phyloP scores from a whole-genome alignment of 2,888 invertebrate genomes.

The Pseudoips prasinana region DNA sequence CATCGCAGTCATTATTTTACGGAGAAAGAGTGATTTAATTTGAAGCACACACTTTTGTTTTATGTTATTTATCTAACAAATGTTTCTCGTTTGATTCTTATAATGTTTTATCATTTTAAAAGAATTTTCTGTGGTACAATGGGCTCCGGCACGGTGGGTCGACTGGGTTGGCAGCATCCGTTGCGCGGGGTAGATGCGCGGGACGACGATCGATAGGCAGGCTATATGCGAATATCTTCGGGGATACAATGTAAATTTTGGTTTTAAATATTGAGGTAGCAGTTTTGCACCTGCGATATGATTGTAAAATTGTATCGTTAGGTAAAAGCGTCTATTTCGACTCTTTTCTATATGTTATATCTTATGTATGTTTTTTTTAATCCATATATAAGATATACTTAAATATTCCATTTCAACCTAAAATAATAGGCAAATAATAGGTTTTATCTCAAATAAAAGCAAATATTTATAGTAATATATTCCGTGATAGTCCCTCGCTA shows the following conservation, averaged over 20 bases:
- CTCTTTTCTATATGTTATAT: too few species aligned
- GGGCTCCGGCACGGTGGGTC: constrained; percentile 51
- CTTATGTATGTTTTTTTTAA: not conserved
- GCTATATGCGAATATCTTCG: constrained; percentile 27
- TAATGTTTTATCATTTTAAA: constrained; percentile 52
- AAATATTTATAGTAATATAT: too few species aligned
- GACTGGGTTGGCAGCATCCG: constrained; percentile 35
- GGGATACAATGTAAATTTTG: constrained; percentile 23
- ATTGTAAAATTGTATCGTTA: too few species aligned
- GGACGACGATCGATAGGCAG: constrained; percentile 60
- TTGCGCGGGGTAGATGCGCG: constrained; percentile 62
- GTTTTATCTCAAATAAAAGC: too few species aligned
- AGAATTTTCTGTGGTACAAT: constrained; percentile 49
- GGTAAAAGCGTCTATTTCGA: too few species aligned
- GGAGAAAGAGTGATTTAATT: constrained; percentile 12
- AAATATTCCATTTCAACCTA: too few species aligned
- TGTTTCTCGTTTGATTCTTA: constrained; percentile 34
- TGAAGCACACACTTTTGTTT: constrained; percentile 24
- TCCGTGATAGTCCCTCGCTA: too few species aligned
- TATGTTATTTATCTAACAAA: constrained; percentile 23
- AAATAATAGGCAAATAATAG: too few species aligned
- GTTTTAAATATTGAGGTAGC: constrained; percentile 10
- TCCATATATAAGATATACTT: too few species aligned
- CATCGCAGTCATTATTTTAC: constrained; percentile 16
- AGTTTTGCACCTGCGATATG: constrained; percentile 11